Evolutionary conservation across 35 echinoderm and acorn worm genomes (phyloP), one percentile per base, ranked within the genome.

Genomic region (Hemicentrotus pulcherrimus): DNA sequence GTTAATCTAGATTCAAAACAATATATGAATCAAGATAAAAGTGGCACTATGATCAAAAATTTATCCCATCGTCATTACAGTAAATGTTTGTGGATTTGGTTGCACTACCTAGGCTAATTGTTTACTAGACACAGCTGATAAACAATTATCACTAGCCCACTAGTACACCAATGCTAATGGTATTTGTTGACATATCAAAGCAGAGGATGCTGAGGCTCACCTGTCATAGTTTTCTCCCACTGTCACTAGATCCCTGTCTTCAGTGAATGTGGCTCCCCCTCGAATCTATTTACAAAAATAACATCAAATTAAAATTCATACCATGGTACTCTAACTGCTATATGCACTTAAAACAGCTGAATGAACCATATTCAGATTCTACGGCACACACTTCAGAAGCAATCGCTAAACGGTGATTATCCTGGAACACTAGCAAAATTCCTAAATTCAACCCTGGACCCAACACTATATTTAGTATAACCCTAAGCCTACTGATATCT

Each of bases 171-270:
- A n/a, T 33, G 11, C 22, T 10, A 86, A 13, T 86, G 86, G 24
- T 31, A 12, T 30, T n/a, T 7, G 22, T 13, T 86, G 86, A 86
- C 32, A 89, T 35, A 46, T 35, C 87, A 89, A 90, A 45, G 14
- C 4, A 47, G 32, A 33, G 46, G 31, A 8, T 33, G 18, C 15
- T 47, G 41, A 32, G 1, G 6, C 94, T 95, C 52, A 97, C 97
- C 97, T 97, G 59, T 97, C 97, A 88, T 96, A 96, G 48, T 97
- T 96, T 61, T 96, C 97, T 33, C 52, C 46, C 14, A 97, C 32
- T 18, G 94, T 91, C 46, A 97, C 97, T 10, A 96, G 31, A 0
- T 97, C 95, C 41, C 97, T 91, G 31, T 97, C 95, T 95, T 97
- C 97, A 12, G 97, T 97, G 48, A 97, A 97, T 11, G 61, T 96